Percentiles rank a stretch among this genome's conserved stretches.
These are phyloP conservation scores for Noctuana brunneofusca DNA, from an alignment of 2,888 invertebrate genomes.

Conservation along the genomic window DNA sequence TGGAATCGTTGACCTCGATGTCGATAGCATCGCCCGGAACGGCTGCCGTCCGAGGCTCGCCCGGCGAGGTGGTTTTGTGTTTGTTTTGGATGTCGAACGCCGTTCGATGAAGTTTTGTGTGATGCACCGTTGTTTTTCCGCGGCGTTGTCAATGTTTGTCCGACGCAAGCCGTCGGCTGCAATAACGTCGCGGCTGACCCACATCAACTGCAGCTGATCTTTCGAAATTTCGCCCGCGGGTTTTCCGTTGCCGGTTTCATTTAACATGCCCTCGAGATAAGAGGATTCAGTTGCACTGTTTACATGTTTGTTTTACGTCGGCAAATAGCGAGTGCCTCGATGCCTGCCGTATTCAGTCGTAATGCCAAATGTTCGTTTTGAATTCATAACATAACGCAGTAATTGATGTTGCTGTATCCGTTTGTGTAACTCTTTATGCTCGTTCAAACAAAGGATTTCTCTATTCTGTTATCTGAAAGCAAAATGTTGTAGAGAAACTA, in stretches of 20 bases:
- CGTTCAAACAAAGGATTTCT: slow-evolving; percentile 54
- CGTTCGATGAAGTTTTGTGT: slow-evolving; percentile 42
- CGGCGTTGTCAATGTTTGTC: slow-evolving; percentile 38
- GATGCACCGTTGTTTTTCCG: slow-evolving; percentile 31
- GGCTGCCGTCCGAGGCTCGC: slow-evolving; percentile 45
- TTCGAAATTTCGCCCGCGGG: slow-evolving; percentile 54
- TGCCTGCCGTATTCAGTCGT: slow-evolving; percentile 50
- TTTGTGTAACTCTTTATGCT: slow-evolving; percentile 44
- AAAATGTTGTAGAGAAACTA: slow-evolving; percentile 46
- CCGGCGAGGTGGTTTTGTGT: slow-evolving; percentile 71
- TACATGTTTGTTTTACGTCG: slow-evolving; percentile 44
- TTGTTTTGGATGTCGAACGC: slow-evolving; percentile 54
- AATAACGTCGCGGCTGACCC: slow-evolving; percentile 57
- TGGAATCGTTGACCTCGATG: slow-evolving; percentile 69
- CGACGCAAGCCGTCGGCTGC: slow-evolving; percentile 16
- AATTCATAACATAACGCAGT: slow-evolving; percentile 35
- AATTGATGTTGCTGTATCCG: background rate
- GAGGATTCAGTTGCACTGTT: slow-evolving; percentile 42
- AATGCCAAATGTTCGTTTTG: slow-evolving; percentile 51
- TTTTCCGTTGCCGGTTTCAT: slow-evolving; percentile 42
- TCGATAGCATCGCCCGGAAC: slow-evolving; percentile 43
- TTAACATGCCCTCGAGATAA: slow-evolving; percentile 49
- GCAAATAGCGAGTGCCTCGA: slow-evolving; percentile 42
- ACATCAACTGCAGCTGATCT: slow-evolving; percentile 50
- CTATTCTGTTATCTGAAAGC: slow-evolving; percentile 57